A percentile compares a stretch with the other conserved stretches of the same genome.
These are phyloP conservation scores for Strongylocentrotus purpuratus DNA, from an alignment of 35 echinoderm and acorn worm species.

Conservation along the genomic window DNA sequence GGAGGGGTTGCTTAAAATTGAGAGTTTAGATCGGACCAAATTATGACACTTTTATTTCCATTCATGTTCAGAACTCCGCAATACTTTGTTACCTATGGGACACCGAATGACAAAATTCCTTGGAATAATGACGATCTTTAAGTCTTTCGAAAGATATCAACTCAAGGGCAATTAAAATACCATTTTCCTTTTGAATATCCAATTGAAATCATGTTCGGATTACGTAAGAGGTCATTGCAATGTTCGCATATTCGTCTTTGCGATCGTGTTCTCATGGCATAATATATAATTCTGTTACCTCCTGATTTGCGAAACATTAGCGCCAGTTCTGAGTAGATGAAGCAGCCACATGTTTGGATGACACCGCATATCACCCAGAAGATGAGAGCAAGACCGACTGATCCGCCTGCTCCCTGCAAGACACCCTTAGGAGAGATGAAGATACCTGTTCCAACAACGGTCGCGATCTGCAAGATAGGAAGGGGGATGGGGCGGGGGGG, in stretches of 20 bases:
- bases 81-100: too few species aligned
- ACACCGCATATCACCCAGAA: slow-evolving; percentile 73
- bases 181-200: too few species aligned
- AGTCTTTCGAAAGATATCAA: too few species aligned
- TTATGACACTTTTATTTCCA: background rate
- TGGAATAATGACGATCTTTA: too few species aligned
- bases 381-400: slow-evolving; percentile 71
- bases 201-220: too few species aligned
- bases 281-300: slow-evolving; percentile 47
- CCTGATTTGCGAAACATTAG: slow-evolving; percentile 77
- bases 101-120: too few species aligned
- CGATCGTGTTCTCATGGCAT: too few species aligned
- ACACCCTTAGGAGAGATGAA: slow-evolving; percentile 80
- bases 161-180: too few species aligned
- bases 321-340: slow-evolving; percentile 76
- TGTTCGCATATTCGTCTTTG: too few species aligned
- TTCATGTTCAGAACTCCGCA: too few species aligned
- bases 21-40: background rate
- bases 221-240: too few species aligned
- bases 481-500: too few species aligned
- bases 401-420: slow-evolving; percentile 59
- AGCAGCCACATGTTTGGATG: slow-evolving; percentile 58
- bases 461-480: slow-evolving; percentile 33
- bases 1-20: background rate
- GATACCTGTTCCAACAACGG: slow-evolving; percentile 84